Evolutionary conservation across 2,797 vertebrate species (phyloP).

Genomic region (Galaxias olidus): DNA sequence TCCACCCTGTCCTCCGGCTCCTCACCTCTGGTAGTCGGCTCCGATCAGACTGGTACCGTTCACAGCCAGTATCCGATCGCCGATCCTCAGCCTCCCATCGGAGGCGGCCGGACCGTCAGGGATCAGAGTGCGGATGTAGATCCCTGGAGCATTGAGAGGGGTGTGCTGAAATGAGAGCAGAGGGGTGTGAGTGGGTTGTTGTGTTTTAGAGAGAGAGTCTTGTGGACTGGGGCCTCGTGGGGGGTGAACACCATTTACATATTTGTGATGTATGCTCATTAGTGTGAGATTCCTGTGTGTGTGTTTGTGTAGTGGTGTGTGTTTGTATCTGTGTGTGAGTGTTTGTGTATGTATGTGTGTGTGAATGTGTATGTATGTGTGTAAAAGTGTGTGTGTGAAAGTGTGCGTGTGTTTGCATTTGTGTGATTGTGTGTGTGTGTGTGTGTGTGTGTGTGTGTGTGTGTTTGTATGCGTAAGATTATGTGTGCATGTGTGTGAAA

Average conservation of each 20-base stretch:
- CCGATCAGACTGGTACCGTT: conserved; percentile 91
- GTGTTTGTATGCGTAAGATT: background rate
- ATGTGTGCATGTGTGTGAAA: background rate
- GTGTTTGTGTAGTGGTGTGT: background rate
- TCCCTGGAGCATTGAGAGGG: conserved; percentile 86
- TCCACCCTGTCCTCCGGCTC: background rate
- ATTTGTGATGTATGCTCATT: too few species aligned
- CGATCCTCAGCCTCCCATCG: conserved; percentile 85
- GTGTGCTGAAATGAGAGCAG: conserved; percentile 81
- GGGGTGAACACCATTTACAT: too few species aligned
- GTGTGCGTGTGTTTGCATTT: background rate
- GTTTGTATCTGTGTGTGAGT: background rate
- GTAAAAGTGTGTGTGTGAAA: background rate
- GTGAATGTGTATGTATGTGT: background rate
- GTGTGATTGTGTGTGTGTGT: background rate
- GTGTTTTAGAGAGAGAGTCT: background rate
- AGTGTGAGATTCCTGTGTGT: too few species aligned
- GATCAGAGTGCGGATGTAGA: conserved; percentile 94
- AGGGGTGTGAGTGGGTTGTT: background rate
- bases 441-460: conserved; percentile 2
- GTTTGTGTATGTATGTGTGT: background rate
- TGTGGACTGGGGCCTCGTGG: too few species aligned
- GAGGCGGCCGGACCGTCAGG: conserved; percentile 87
- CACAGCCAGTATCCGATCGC: conserved; percentile 94
- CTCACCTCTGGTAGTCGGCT: conserved; percentile 92